Percentiles rank a stretch among this genome's conserved stretches.
phyloP scores from a whole-genome alignment of 2,797 vertebrate species.

The Smutsia temminckii region DNA sequence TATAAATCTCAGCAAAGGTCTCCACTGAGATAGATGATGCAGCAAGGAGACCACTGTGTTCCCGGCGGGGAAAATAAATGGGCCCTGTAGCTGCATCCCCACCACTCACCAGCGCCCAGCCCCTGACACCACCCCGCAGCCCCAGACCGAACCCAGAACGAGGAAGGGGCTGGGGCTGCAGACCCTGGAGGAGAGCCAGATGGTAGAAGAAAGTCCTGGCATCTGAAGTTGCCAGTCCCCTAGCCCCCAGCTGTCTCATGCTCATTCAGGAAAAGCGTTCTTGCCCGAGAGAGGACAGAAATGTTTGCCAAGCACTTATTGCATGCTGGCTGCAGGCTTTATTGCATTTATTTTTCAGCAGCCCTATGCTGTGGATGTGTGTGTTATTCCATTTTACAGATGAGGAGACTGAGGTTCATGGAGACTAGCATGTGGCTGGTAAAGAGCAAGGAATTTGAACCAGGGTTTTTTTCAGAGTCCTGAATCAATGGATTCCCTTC shows the following conservation, averaged over 20 bases:
- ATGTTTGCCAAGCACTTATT: accelerated
- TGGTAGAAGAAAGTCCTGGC: neutral
- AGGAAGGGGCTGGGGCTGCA: neutral
- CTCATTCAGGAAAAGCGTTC: neutral
- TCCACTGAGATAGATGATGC: slow-evolving; percentile 81
- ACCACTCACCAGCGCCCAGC: neutral
- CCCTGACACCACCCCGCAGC: neutral
- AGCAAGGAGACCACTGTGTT: slow-evolving; percentile 71
- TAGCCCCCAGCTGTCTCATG: neutral
- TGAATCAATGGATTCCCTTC: neutral
- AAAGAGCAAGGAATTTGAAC: neutral
- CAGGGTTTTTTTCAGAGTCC: neutral
- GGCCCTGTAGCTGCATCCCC: slow-evolving; percentile 32
- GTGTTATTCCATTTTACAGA: neutral
- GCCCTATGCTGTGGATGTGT: neutral
- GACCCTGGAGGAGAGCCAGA: neutral
- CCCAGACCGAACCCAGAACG: accelerated
- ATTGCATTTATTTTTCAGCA: accelerated
- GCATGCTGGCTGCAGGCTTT: accelerated
- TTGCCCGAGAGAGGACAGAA: neutral
- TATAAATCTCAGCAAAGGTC: slow-evolving; percentile 84
- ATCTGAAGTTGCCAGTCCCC: neutral
- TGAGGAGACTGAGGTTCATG: accelerated
- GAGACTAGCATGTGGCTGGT: neutral
- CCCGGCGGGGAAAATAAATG: slow-evolving; percentile 61